phyloP scores from a whole-genome alignment of 2,888 invertebrate genomes.

The Philaethria dido region DNA sequence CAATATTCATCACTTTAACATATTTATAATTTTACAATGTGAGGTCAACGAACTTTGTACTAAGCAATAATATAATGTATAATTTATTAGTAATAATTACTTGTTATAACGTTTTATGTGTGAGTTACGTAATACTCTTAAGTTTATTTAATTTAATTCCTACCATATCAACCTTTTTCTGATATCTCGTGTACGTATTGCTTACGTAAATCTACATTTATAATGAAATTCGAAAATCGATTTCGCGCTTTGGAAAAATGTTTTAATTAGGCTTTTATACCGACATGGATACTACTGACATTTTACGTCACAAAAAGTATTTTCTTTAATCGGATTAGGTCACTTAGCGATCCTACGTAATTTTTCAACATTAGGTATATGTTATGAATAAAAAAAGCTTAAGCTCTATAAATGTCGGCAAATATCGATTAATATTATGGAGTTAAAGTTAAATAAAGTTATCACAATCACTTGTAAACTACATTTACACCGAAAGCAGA shows the following conservation, averaged over 20 bases:
- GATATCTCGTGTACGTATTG: neutral
- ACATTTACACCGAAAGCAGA: constrained; percentile 36
- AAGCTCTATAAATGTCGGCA: neutral
- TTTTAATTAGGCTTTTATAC: neutral
- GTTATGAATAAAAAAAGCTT: too few species aligned
- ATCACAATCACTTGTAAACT: constrained; percentile 5
- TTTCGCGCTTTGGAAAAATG: neutral
- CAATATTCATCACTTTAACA: neutral
- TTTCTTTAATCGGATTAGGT: neutral
- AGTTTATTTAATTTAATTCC: neutral
- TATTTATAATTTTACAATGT: neutral
- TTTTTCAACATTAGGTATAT: neutral
- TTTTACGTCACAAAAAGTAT: neutral
- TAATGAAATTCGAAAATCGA: neutral
- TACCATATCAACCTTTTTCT: neutral
- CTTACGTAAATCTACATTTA: constrained; percentile 2
- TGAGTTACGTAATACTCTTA: neutral
- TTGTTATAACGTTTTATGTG: neutral
- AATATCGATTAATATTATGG: neutral
- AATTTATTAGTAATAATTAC: constrained; percentile 16
- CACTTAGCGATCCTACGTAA: neutral
- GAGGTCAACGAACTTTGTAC: neutral
- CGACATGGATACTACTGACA: neutral
- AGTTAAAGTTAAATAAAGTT: neutral
- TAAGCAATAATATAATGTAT: constrained; percentile 3